A percentile compares a stretch with the other conserved stretches of the same genome.
phyloP scores from a whole-genome alignment of 2,797 vertebrate species.

The Vultur gryphus region DNA sequence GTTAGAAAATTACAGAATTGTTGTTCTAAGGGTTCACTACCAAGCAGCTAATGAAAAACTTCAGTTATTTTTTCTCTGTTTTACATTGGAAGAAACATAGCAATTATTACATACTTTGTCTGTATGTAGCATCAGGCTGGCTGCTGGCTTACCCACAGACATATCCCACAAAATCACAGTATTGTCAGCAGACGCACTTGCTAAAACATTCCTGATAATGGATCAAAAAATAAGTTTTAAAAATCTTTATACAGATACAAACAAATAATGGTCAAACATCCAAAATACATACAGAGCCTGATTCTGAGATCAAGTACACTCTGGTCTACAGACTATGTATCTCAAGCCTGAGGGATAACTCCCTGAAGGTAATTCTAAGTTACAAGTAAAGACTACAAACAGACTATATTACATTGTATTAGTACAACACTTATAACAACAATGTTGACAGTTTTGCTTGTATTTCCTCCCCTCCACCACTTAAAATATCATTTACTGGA shows the following conservation, averaged over 20 bases:
- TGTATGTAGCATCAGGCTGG: conserved; percentile 82
- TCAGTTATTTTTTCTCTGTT: not conserved
- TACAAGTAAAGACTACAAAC: not conserved
- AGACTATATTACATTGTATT: not conserved
- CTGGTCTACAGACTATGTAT: not conserved
- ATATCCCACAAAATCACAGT: conserved; percentile 92
- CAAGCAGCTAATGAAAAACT: not conserved
- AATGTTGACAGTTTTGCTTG: not conserved
- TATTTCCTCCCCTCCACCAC: not conserved
- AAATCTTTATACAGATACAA: not conserved
- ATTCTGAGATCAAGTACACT: not conserved
- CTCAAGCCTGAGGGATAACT: not conserved
- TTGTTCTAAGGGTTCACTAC: not conserved
- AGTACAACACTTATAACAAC: not conserved
- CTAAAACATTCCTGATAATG: conserved; percentile 87
- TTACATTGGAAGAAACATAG: not conserved
- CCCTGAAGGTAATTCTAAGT: not conserved
- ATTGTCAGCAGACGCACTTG: conserved; percentile 91
- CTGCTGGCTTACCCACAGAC: conserved; percentile 84
- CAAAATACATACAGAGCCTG: not conserved
- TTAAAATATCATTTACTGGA: not conserved
- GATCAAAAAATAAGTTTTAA: not conserved
- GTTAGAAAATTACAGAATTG: not conserved
- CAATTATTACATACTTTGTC: conserved; percentile 83
- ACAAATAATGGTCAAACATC: not conserved